These are phyloP conservation scores for Aphidius colemani DNA, from an alignment of 2,888 invertebrate genomes.

Conservation along the genomic window DNA sequence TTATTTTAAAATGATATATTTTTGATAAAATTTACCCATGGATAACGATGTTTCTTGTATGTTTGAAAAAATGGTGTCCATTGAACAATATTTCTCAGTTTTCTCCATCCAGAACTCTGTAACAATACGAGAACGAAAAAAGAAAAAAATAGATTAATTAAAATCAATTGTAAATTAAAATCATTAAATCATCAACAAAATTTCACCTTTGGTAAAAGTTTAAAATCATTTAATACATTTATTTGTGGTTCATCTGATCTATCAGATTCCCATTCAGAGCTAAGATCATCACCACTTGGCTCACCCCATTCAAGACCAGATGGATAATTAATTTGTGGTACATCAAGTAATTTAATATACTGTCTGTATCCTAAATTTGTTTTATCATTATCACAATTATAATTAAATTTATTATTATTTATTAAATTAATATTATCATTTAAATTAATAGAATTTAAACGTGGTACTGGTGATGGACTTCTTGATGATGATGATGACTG, in stretches of 20 bases:
- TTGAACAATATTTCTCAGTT: constrained; percentile 90
- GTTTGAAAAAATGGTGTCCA: constrained; percentile 98
- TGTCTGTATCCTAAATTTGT: constrained; percentile 70
- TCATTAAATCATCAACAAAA: not conserved
- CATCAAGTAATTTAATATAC: constrained; percentile 77
- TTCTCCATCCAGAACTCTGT: constrained; percentile 92
- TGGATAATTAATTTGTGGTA: constrained; percentile 61
- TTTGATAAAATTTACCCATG: constrained; percentile 72
- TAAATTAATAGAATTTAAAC: not conserved
- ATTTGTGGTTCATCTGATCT: constrained; percentile 39
- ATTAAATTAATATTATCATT: not conserved
- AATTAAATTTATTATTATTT: constrained; percentile 3
- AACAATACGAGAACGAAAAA: constrained; percentile 60
- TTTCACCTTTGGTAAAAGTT: constrained; percentile 35
- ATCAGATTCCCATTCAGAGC: constrained; percentile 91
- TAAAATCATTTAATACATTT: constrained; percentile 30
- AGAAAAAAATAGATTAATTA: constrained; percentile 22
- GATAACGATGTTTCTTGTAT: constrained; percentile 93
- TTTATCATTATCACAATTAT: constrained; percentile 7
- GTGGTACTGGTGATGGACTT: constrained; percentile 48
- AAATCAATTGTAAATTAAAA: not conserved
- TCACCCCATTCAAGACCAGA: constrained; percentile 81
- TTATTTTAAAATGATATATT: too few species aligned
- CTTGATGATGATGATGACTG: constrained; percentile 52
- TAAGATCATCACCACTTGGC: constrained; percentile 88